phyloP scores from a whole-genome alignment of 1,140 invertebrate species.

The Zaprionus africanus region DNA sequence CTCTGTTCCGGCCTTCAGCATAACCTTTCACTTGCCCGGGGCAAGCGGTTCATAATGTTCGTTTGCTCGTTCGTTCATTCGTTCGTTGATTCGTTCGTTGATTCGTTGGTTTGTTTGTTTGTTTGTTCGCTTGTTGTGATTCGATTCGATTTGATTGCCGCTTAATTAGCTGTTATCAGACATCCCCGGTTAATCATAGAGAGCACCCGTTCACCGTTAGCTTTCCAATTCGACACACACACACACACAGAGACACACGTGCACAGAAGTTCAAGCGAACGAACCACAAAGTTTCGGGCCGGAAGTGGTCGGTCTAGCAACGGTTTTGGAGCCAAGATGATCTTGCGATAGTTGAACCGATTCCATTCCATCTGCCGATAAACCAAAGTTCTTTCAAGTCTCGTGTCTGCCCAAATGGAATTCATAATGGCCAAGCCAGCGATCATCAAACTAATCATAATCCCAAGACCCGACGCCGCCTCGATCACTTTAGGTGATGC shows the following conservation, averaged over 20 bases:
- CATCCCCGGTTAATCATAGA: constrained; percentile 52
- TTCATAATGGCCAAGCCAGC: constrained; percentile 20
- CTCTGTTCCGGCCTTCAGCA: constrained; percentile 21
- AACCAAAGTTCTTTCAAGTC: not conserved
- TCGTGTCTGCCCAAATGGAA: constrained; percentile 23
- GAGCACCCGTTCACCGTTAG: constrained; percentile 59
- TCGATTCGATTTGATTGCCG: constrained; percentile 63
- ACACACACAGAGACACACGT: no score
- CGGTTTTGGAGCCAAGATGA: not conserved
- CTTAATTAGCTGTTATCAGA: constrained; percentile 73
- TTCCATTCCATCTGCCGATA: constrained; percentile 16
- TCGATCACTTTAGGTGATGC: not conserved
- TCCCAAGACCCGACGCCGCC: not conserved
- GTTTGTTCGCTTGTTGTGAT: constrained; percentile 29
- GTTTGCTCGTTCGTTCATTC: constrained; percentile 14
- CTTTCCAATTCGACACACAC: constrained; percentile 32
- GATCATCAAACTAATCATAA: constrained; percentile 10
- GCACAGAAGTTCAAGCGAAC: not conserved
- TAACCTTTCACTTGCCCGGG: constrained; percentile 64
- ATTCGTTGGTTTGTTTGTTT: constrained; percentile 30
- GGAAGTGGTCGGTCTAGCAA: constrained; percentile 31
- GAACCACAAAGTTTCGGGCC: constrained; percentile 20
- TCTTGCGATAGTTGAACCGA: constrained; percentile 18
- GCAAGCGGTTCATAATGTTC: constrained; percentile 40
- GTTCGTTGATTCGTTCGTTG: constrained; percentile 21